Evolutionary conservation across 2,888 invertebrate genomes (phyloP).

Genomic region (Uropetala carovei): DNA sequence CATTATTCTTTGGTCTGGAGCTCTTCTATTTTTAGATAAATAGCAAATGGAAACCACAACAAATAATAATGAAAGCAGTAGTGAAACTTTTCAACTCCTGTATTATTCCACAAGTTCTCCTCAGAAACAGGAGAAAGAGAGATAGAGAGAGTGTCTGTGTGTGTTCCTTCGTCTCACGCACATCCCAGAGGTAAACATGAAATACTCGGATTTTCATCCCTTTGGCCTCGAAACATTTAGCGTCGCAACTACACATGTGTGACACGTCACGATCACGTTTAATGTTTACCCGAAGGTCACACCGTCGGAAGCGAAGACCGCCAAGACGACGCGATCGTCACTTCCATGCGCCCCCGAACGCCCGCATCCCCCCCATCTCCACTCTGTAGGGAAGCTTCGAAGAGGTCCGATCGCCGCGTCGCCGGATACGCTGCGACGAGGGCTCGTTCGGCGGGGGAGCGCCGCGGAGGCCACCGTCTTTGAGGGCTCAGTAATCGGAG

Average conservation of each 20-base stretch:
- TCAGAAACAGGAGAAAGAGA: constrained; percentile 49
- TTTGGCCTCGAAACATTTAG: constrained; percentile 5
- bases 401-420: background rate
- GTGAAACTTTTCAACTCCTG: constrained; percentile 47
- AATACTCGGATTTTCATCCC: background rate
- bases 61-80: constrained; percentile 54
- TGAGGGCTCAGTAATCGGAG: background rate
- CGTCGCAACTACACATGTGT: constrained; percentile 1
- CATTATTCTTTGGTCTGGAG: constrained; percentile 43
- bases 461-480: background rate
- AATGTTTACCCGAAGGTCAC: constrained; percentile 32
- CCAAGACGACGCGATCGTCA: background rate
- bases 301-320: constrained; percentile 1
- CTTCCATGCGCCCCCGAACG: background rate
- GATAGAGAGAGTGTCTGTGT: background rate
- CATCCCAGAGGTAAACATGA: constrained; percentile 37
- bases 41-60: constrained; percentile 50
- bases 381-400: too few relatives aligned
- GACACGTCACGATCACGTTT: background rate
- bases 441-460: background rate
- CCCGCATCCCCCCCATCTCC: background rate
- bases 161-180: constrained; percentile 31
- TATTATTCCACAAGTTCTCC: constrained; percentile 30
- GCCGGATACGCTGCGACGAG: background rate
- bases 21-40: constrained; percentile 50